phyloP scores from a whole-genome alignment of 1,140 invertebrate species.

The Pseudomyrmex concolor region DNA sequence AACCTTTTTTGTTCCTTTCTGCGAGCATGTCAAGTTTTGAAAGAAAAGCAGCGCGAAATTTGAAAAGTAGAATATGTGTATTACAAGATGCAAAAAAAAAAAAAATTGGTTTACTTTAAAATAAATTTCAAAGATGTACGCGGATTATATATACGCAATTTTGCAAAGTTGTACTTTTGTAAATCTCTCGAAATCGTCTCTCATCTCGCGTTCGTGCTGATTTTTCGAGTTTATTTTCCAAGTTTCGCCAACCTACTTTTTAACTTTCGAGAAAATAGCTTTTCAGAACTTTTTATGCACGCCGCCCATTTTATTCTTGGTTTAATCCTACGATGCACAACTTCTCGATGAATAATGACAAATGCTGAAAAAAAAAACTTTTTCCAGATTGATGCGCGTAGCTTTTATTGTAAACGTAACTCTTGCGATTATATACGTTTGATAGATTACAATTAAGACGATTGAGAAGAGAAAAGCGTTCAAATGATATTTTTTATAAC shows the following conservation, averaged over 20 bases:
- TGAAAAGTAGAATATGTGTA: neutral
- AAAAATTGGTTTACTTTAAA: too few relatives aligned
- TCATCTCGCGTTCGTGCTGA: neutral
- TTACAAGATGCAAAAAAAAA: too few relatives aligned
- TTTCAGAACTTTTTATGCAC: conserved; percentile 16
- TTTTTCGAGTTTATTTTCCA: neutral
- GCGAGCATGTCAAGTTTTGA: neutral
- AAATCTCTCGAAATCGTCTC: too few relatives aligned
- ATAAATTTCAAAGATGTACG: too few relatives aligned
- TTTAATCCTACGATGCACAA: neutral
- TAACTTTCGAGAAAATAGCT: neutral
- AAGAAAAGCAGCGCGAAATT: neutral
- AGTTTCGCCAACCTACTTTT: neutral
- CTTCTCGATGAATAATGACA: neutral
- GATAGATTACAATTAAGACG: too few relatives aligned
- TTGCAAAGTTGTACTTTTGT: neutral
- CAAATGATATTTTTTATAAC: too few relatives aligned
- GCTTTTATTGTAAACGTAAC: too few relatives aligned
- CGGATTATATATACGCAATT: neutral
- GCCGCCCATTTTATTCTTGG: neutral
- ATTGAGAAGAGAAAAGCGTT: too few relatives aligned
- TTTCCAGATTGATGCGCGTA: too few relatives aligned
- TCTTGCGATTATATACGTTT: too few relatives aligned
- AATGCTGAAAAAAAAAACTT: too few relatives aligned
- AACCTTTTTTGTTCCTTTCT: conserved; percentile 79